These are phyloP conservation scores for Phycodurus eques DNA, from an alignment of 2,113 vertebrate species.

Conservation along the genomic window DNA sequence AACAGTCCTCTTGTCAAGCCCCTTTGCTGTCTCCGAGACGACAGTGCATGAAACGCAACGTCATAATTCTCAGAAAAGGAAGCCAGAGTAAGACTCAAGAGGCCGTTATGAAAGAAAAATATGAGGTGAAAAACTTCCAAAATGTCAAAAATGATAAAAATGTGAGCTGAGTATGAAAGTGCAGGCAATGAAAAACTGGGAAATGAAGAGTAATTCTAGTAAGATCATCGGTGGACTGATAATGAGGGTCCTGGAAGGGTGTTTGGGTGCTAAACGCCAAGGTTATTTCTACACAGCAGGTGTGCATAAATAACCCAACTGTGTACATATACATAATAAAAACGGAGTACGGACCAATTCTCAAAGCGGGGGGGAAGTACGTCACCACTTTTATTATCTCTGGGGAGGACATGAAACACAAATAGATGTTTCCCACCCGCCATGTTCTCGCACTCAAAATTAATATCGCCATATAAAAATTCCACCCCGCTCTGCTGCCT, in stretches of 20 bases:
- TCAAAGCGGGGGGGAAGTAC: background rate
- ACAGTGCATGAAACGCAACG: background rate
- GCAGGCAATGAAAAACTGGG: background rate
- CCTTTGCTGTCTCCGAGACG: background rate
- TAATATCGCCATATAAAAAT: slow-evolving; percentile 21
- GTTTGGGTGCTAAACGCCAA: too few relatives aligned
- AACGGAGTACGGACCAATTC: background rate
- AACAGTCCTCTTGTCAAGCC: background rate
- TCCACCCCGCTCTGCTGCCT: background rate
- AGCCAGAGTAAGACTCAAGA: background rate
- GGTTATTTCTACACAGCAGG: too few relatives aligned
- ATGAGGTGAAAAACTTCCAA: background rate
- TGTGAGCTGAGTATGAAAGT: background rate
- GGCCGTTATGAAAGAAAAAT: background rate
- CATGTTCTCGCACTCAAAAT: slow-evolving; percentile 5
- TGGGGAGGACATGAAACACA: background rate
- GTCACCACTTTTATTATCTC: slow-evolving; percentile 1
- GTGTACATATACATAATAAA: background rate
- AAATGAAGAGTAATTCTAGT: background rate
- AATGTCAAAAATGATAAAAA: background rate
- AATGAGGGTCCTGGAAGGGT: background rate
- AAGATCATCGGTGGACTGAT: background rate
- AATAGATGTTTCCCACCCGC: background rate
- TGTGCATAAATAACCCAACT: background rate
- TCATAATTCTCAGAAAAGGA: background rate